Evolutionary conservation across 2,113 vertebrate genomes (phyloP).

Genomic region (Trichomycterus rosablanca): DNA sequence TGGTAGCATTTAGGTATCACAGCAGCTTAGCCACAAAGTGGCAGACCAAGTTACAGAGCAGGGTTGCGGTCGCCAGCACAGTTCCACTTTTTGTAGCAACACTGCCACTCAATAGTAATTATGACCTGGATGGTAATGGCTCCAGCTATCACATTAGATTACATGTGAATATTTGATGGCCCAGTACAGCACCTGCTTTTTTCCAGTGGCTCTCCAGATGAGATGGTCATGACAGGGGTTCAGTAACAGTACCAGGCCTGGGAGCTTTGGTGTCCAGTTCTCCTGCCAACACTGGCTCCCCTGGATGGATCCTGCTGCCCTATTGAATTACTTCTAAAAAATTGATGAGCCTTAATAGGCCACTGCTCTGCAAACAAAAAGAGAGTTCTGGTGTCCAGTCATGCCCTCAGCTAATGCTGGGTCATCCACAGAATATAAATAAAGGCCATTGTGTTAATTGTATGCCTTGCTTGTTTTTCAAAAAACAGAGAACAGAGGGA

Average conservation of each 20-base stretch:
- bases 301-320: slow-evolving; percentile 25
- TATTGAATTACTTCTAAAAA: slow-evolving; percentile 49
- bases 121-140: too few species aligned
- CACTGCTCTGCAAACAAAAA: slow-evolving; percentile 35
- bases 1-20: too few species aligned
- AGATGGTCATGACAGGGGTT: slow-evolving; percentile 35
- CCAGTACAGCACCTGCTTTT: slow-evolving; percentile 38
- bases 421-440: slow-evolving; percentile 36
- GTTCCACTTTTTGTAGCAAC: too few species aligned
- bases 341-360: slow-evolving; percentile 43
- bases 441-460: slow-evolving; percentile 37
- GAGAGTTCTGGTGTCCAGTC: slow-evolving; percentile 29
- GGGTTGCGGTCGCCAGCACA: too few species aligned
- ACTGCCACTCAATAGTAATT: too few species aligned
- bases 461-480: slow-evolving; percentile 33
- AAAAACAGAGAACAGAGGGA: slow-evolving; percentile 24
- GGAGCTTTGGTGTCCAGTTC: slow-evolving; percentile 41
- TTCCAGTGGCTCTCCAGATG: slow-evolving; percentile 40
- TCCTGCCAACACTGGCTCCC: slow-evolving; percentile 36
- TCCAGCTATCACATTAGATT: too few species aligned
- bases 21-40: too few species aligned
- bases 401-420: slow-evolving; percentile 25
- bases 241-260: slow-evolving; percentile 34
- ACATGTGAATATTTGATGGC: slow-evolving; percentile 38
- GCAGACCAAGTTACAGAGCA: too few species aligned